Evolutionary conservation across 2,113 vertebrate species (phyloP).

Genomic region (Bos taurus): DNA sequence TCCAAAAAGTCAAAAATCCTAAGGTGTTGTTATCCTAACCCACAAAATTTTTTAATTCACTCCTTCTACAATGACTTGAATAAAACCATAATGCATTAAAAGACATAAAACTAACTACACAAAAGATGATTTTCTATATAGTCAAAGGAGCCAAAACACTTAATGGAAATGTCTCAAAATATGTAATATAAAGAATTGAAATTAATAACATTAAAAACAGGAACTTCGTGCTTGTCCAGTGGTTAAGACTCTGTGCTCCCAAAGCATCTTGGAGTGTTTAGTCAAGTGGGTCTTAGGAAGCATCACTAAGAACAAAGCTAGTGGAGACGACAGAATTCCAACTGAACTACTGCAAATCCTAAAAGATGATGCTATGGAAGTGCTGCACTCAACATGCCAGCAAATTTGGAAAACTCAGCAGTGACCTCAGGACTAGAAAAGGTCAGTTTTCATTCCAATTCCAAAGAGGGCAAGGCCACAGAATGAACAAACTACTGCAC

Average conservation of each 20-base stretch:
- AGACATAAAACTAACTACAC: not conserved
- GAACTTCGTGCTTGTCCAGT: not conserved
- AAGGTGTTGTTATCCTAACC: not conserved
- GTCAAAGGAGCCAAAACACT: not conserved
- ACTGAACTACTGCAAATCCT: not conserved
- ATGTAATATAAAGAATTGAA: not conserved
- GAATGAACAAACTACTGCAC: not conserved
- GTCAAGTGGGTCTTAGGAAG: not conserved
- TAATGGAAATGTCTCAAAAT: not conserved
- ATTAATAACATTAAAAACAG: not conserved
- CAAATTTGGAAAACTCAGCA: not conserved
- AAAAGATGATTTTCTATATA: not conserved
- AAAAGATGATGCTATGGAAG: not conserved
- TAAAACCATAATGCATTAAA: not conserved
- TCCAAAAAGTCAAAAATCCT: not conserved
- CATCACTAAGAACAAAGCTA: not conserved
- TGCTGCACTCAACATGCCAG: not conserved
- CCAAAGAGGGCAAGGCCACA: not conserved
- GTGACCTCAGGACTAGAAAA: not conserved
- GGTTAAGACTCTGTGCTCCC: not conserved
- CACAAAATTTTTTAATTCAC: not conserved
- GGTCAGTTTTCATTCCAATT: not conserved
- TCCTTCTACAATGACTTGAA: conserved; percentile 35
- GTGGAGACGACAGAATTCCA: not conserved
- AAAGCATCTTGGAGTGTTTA: not conserved